Evolutionary conservation across 2,797 vertebrate species (phyloP), one percentile per base, ranked within the genome.

Genomic region (Scarus forsteni): DNA sequence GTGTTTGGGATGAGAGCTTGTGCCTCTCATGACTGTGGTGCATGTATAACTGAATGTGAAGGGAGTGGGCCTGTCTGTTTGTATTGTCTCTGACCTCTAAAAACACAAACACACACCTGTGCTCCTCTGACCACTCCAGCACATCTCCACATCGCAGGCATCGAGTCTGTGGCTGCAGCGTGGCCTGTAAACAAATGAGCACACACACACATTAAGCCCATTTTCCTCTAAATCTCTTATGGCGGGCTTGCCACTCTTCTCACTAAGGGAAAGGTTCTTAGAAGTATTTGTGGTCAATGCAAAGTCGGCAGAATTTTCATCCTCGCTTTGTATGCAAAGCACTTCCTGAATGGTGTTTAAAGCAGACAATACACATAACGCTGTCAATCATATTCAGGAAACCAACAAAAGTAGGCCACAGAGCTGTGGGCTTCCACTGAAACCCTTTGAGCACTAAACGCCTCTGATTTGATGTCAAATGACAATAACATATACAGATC

Each of bases 271-370:
- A 56, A 60, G 48, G 54, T 71, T 80, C 75, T 78, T 67, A 70
- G 74, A 85, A 84, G 65, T 19, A 75, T 70, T 77, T 85, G 88
- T 80, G 89, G 80, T 87, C 84, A 70, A 94, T 93, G 92, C 90
- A 93, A 94, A 94, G 60, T 75, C 76, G 78, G 43, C 62, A 63
- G 56, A 61, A 92, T 94, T 94, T 94, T 84, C 88, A 86, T 93
- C 80, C 89, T 90, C 83, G 83, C 85, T 68, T 84, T 77, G 66
- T 64, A 95, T 93, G 92, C 91, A 95, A 95, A 94, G 62, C 13
- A 38, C 36, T 80, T 86, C 80, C 59, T 79, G 54, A 60, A 55
- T 59, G 73, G 78, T 39, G 69, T 71, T 67, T 79, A 68, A 71
- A 76, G 54, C 52, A 53, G 66, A 51, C 68, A 79, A 65, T 9